Conservation (phyloP, 2,113 vertebrate species). For the Motacilla alba region DNA sequence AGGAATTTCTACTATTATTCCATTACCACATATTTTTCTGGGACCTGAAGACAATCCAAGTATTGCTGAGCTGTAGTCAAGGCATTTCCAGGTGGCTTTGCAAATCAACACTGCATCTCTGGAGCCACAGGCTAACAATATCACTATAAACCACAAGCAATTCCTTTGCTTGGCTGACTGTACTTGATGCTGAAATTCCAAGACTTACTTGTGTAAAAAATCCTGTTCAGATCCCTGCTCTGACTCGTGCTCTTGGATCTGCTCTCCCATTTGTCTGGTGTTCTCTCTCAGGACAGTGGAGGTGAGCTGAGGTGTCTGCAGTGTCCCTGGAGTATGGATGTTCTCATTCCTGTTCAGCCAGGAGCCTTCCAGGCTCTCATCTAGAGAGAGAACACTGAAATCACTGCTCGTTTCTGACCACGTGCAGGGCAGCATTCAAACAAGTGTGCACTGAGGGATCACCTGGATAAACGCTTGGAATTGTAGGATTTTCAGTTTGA, state of each 20-base stretch:
- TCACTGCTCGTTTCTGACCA: neutral
- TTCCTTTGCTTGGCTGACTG: neutral
- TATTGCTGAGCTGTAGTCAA: neutral
- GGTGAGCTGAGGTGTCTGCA: slow-evolving; percentile 93
- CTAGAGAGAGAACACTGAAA: slow-evolving; percentile 56
- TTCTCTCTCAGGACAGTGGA: slow-evolving; percentile 96
- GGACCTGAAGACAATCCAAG: neutral
- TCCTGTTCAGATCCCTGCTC: slow-evolving; percentile 96
- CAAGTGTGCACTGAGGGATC: neutral
- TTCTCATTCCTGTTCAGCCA: slow-evolving; percentile 94
- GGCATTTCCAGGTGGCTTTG: neutral
- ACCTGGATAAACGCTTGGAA: neutral
- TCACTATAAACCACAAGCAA: neutral
- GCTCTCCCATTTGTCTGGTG: slow-evolving; percentile 88
- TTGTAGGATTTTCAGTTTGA: neutral
- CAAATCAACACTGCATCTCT: neutral
- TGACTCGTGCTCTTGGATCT: slow-evolving; percentile 92
- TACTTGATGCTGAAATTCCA: neutral
- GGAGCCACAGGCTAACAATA: neutral
- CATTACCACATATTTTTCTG: neutral
- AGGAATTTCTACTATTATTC: neutral
- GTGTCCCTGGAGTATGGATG: slow-evolving; percentile 88
- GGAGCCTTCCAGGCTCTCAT: slow-evolving; percentile 92
- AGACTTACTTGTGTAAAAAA: slow-evolving; percentile 93
- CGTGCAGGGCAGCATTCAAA: neutral